Base-by-base conservation (phyloP, 30 jellyfish, hydroid and myxozoan species). In the Mastigias papua region DNA sequence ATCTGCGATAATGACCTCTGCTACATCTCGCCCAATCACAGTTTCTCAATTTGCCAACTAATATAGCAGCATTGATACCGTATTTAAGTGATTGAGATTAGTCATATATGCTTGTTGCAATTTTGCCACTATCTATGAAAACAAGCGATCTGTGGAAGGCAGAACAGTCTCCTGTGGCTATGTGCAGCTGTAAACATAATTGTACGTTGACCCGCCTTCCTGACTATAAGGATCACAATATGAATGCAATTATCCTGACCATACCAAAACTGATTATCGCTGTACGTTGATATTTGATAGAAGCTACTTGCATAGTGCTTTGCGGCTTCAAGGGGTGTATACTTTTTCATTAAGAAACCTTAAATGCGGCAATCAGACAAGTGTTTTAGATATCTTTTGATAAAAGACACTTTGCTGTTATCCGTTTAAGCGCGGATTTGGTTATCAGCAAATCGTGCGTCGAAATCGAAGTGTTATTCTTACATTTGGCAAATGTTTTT, bases 281-380 rank as follows among this genome's bases (percentile, higher is more conserved):
- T 35, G 76, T 58, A 77, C 67, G 88, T 77, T 49, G 87, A 76
- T 76, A 76, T 76, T 76, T 57, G 78, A 28, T 67, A 15, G 64
- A 77, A 77, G 77, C 35, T 26, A 77, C 75, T 49, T 54, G 88
- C 63, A 48, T 62, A 77, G 75, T 51, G 67, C 42, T 37, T 35
- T 77, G 88, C 79, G 88, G 88, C 88, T 57, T 42, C 78, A 23
- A 77, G 79, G 88, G 88, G 88, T 77, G 88, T 77, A 77, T 58
- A 27, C 88, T 77, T 34, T 77, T 77, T 77, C 88, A 77, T 77
- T 77, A 77, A 69, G 77, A 77, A 48, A 77, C 88, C 88, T 61
- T 54, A 77, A 77, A 77, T 63, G 74, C 88, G 16, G 88, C 88
- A 77, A 77, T 77, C 88, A 77, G 88, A 77, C 88, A 42, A 77